A percentile compares a stretch with the other conserved stretches of the same genome.
These are phyloP conservation scores for Pantelozetes paolii DNA, from an alignment of 2,888 invertebrate genomes.

Conservation along the genomic window DNA sequence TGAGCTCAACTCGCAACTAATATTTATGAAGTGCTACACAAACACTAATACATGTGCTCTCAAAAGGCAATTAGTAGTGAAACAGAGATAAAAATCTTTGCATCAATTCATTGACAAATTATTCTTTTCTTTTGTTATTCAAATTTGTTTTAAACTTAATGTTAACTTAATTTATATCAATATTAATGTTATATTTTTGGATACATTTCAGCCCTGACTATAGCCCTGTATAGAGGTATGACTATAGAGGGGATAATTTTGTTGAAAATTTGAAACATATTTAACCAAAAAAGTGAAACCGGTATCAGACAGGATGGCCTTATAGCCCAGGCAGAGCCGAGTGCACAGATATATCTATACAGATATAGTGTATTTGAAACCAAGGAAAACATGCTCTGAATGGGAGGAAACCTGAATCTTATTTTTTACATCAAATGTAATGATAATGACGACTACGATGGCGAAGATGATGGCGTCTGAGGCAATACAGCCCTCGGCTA, in stretches of 20 bases:
- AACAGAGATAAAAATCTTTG: conserved; percentile 15
- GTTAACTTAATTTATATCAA: conserved; percentile 1
- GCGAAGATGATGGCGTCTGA: conserved; percentile 35
- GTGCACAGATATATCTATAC: background rate
- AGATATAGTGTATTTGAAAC: conserved; percentile 21
- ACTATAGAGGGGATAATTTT: background rate
- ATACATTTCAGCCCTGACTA: background rate
- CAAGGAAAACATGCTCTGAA: conserved; percentile 37
- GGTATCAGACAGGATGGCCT: conserved; percentile 37
- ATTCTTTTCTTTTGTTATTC: conserved; percentile 25
- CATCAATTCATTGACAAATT: conserved; percentile 28
- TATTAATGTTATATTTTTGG: background rate
- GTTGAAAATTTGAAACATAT: conserved; percentile 3
- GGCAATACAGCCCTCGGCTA: conserved; percentile 27
- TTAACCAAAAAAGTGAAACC: conserved; percentile 35
- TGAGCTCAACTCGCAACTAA: background rate
- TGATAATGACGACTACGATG: conserved; percentile 33
- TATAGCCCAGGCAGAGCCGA: background rate
- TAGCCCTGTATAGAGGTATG: background rate
- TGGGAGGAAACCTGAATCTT: conserved; percentile 31
- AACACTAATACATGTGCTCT: background rate
- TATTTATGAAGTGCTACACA: conserved; percentile 14
- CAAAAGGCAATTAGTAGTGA: conserved; percentile 18
- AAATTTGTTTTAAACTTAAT: background rate
- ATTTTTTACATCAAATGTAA: conserved; percentile 38